Percentiles rank a stretch among this genome's conserved stretches.
These are phyloP conservation scores for Callimorpha dominula DNA, from an alignment of 2,888 invertebrate genomes.

Conservation along the genomic window DNA sequence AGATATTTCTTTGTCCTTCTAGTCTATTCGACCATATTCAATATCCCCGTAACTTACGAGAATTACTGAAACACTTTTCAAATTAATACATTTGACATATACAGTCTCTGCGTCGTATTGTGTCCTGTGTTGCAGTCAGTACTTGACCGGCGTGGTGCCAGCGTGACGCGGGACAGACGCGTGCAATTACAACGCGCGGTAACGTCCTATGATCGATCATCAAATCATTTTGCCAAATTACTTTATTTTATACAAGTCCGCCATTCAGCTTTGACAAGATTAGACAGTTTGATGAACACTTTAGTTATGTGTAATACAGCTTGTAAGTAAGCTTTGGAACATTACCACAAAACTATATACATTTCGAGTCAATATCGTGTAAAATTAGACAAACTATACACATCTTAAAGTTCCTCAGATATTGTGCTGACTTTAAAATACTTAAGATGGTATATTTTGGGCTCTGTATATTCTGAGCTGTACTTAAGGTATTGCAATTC, in stretches of 20 bases:
- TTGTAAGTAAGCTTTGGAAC: neutral
- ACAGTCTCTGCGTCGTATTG: neutral
- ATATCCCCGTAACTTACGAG: too few relatives aligned
- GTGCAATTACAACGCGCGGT: constrained; percentile 68
- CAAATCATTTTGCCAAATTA: constrained; percentile 4
- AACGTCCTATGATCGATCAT: constrained; percentile 39
- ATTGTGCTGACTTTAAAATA: too few relatives aligned
- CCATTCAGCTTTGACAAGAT: neutral
- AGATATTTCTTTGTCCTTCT: too few relatives aligned
- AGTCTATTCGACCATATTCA: too few relatives aligned
- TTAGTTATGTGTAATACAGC: neutral
- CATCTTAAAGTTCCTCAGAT: too few relatives aligned
- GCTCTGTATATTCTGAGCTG: too few relatives aligned
- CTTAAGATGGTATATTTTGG: too few relatives aligned
- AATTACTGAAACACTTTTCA: neutral
- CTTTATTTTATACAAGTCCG: constrained; percentile 5
- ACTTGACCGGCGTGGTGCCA: constrained; percentile 43
- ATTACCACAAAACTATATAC: too few relatives aligned
- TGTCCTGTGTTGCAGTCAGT: constrained; percentile 27
- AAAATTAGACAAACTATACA: too few relatives aligned
- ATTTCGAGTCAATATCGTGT: too few relatives aligned
- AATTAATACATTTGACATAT: neutral
- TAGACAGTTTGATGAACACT: neutral
- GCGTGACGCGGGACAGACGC: constrained; percentile 52
- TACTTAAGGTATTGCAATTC: too few relatives aligned